Percentiles rank a stretch among this genome's conserved stretches.
Conservation (phyloP, 1,140 invertebrate species). For the Saccostrea echinata region DNA sequence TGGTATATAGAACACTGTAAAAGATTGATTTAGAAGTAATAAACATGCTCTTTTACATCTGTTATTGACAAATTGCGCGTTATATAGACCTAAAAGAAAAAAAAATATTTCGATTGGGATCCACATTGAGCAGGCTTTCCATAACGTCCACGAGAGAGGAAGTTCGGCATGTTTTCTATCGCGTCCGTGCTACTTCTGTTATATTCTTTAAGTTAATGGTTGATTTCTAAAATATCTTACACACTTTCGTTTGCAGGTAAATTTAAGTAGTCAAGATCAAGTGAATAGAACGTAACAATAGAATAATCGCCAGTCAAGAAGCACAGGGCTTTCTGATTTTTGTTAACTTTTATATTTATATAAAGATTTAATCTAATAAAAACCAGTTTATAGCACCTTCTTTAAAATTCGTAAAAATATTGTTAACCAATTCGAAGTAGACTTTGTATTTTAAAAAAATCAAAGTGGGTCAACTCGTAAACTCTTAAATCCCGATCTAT, state of each 20-base stretch:
- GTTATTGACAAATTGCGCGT: not conserved
- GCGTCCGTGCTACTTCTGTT: no score
- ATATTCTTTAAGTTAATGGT: no score
- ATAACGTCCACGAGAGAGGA: not conserved
- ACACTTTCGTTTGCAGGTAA: not conserved
- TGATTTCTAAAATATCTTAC: no score
- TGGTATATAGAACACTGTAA: not conserved
- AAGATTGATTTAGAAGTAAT: conserved; percentile 5
- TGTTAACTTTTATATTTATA: no score
- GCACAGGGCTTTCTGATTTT: not conserved
- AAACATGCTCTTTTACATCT: not conserved
- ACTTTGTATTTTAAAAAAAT: not conserved
- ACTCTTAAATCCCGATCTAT: not conserved
- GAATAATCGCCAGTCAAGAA: not conserved
- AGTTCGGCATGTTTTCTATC: no score
- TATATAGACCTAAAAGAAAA: no score
- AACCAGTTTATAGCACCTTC: not conserved
- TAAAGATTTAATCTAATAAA: no score
- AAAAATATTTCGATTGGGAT: not conserved
- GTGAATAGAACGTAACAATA: not conserved
- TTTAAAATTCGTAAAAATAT: not conserved
- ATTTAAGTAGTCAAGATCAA: not conserved
- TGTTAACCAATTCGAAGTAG: not conserved
- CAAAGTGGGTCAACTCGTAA: not conserved
- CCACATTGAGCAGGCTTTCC: not conserved